A percentile compares a stretch with the other conserved stretches of the same genome.
phyloP scores from a whole-genome alignment of 2,113 vertebrate genomes.

The Paraplagusia blochii region DNA sequence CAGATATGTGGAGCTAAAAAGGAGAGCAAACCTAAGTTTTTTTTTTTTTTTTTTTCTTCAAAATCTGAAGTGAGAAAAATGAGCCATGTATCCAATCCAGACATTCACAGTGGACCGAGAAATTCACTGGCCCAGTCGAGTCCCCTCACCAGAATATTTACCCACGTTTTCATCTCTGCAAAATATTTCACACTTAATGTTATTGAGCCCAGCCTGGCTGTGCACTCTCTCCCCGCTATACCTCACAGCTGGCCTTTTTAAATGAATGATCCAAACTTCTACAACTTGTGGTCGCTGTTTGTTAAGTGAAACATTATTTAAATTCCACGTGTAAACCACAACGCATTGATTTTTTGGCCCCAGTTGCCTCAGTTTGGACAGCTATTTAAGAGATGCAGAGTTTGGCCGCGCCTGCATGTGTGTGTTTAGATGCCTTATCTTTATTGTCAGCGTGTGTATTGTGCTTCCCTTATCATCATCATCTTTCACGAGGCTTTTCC shows the following conservation, averaged over 20 bases:
- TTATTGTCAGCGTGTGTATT: constrained; percentile 13
- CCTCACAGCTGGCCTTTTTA: constrained; percentile 21
- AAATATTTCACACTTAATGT: constrained; percentile 65
- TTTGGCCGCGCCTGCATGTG: constrained; percentile 3
- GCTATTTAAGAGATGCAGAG: constrained; percentile 17
- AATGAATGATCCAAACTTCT: constrained; percentile 35
- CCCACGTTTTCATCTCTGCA: constrained; percentile 50
- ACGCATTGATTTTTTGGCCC: constrained; percentile 47
- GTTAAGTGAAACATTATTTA: constrained; percentile 30
- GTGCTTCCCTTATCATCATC: constrained; percentile 37
- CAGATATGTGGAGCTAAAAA: background rate
- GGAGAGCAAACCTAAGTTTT: background rate
- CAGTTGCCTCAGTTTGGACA: constrained; percentile 30
- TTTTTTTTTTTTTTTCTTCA: constrained; percentile 15
- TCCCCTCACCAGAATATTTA: constrained; percentile 46
- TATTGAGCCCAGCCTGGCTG: constrained; percentile 38
- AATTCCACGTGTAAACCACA: constrained; percentile 31
- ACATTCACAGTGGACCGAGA: constrained; percentile 55
- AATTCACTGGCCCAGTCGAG: constrained; percentile 35
- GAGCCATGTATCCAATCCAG: constrained; percentile 38
- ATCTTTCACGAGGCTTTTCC: constrained; percentile 46
- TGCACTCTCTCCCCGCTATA: constrained; percentile 16
- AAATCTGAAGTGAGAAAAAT: constrained; percentile 46
- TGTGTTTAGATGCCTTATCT: constrained; percentile 16
- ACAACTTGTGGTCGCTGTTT: constrained; percentile 26